These are phyloP conservation scores for Cheilosia soror DNA, from an alignment of 2,888 invertebrate species.

Conservation along the genomic window DNA sequence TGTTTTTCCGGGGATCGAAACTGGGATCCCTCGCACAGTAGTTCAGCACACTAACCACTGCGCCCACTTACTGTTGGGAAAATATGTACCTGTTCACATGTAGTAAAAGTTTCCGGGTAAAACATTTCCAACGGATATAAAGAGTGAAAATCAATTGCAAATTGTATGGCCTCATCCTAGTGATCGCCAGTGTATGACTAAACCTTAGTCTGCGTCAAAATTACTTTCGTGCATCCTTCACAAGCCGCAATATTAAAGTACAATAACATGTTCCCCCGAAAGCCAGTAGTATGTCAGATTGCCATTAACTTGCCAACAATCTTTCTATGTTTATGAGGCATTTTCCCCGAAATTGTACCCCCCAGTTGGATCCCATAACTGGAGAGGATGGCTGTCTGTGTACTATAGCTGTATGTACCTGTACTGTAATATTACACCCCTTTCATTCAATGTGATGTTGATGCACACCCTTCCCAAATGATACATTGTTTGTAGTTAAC, in stretches of 20 bases:
- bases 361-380: not conserved
- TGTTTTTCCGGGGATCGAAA: no score
- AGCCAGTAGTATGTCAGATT: slow-evolving; percentile 13
- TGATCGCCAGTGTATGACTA: no score
- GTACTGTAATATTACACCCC: no score
- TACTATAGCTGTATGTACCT: not conserved
- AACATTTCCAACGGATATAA: no score
- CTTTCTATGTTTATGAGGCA: not conserved
- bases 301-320: slow-evolving; percentile 30
- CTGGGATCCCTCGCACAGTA: no score
- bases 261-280: not conserved
- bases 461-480: not conserved
- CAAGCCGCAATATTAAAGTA: slow-evolving; percentile 18
- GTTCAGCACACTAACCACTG: no score
- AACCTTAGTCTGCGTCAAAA: not conserved
- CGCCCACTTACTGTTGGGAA: no score
- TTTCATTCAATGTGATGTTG: no score
- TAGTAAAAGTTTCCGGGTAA: no score
- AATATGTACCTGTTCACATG: no score
- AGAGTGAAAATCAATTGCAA: no score
- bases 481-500: slow-evolving; percentile 40
- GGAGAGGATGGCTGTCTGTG: not conserved
- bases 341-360: slow-evolving; percentile 2
- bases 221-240: not conserved
- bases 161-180: no score